Conservation (phyloP, 2,797 vertebrate species). For the Sandelia bainsii region DNA sequence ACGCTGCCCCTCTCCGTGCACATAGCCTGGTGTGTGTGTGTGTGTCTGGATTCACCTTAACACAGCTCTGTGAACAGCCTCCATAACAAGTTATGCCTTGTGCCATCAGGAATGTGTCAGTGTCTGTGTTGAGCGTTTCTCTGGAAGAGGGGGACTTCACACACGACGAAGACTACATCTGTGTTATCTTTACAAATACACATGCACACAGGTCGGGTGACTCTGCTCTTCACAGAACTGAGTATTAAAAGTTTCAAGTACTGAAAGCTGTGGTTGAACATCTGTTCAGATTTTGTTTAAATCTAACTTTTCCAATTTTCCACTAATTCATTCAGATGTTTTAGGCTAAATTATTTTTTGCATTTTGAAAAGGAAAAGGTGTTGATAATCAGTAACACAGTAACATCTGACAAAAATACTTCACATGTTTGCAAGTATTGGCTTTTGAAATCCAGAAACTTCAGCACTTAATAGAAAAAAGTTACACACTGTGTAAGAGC, state of each 20-base stretch:
- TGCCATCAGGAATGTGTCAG: slow-evolving; percentile 83
- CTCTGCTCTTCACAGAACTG: neutral
- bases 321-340: no score
- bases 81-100: slow-evolving; percentile 86
- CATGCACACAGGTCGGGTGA: neutral
- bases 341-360: no score
- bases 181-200: slow-evolving; percentile 9
- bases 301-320: no score
- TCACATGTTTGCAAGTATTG: no score
- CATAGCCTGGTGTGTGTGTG: slow-evolving; percentile 80
- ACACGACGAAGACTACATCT: slow-evolving; percentile 40
- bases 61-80: slow-evolving; percentile 79
- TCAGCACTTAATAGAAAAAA: neutral
- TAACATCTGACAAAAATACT: no score
- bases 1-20: slow-evolving; percentile 85
- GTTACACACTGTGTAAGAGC: neutral
- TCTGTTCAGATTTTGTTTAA: neutral
- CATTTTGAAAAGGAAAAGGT: no score
- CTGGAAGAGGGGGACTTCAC: slow-evolving; percentile 61
- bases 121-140: slow-evolving; percentile 64
- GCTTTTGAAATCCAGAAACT: no score
- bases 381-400: no score
- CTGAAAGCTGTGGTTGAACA: neutral
- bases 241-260: no score
- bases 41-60: slow-evolving; percentile 75